Evolutionary conservation across 2,888 invertebrate species (phyloP), one percentile per base, ranked within the genome.

Genomic region (Macrophya alboannulata): DNA sequence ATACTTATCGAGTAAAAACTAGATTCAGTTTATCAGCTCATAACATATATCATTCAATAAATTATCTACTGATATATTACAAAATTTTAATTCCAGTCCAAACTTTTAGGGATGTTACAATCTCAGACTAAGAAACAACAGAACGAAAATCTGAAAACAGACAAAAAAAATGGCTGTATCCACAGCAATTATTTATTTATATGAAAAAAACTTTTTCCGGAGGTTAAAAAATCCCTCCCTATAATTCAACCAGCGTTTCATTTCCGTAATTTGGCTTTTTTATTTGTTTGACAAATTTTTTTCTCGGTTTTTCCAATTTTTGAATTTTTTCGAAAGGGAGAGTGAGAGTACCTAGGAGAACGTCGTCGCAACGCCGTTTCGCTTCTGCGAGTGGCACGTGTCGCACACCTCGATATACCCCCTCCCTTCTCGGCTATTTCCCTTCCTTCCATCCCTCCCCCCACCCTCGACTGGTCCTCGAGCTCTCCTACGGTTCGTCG

Each of bases 391-490:
- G 86, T 81, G 76, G 68, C 86, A 85, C 40, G 81, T 62, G 81
- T 81, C 81, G 81, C 62, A 62, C 43, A 31, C 21, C 62, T 43
- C 81, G 81, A 62, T 62, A 37, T 45, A n/a, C 85, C 55, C 84
- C 76, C 84, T 68, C 74, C 82, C 77, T 77, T 86, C 51, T 82
- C 85, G 51, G 79, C 77, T 82, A 72, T 85, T 72, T 62, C 71
- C 62, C 85, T 85, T 77, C 86, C 76, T 83, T 51, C 79, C 84
- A 83, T 85, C 82, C 77, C 86, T n/a, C 85, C 72, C 77, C 65
- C 62, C 15, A 79, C 83, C 86, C 79, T 77, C 55, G 15, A n/a
- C 77, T 83, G 65, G 68, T 74, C 84, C 74, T 74, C 84, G 45
- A 48, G 55, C 45, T 74, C 71, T 82, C 82, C 62, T 55, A 77